Evolutionary conservation across 2,888 invertebrate species (phyloP), one percentile per base, ranked within the genome.

Genomic region (Subacronicta megacephala): DNA sequence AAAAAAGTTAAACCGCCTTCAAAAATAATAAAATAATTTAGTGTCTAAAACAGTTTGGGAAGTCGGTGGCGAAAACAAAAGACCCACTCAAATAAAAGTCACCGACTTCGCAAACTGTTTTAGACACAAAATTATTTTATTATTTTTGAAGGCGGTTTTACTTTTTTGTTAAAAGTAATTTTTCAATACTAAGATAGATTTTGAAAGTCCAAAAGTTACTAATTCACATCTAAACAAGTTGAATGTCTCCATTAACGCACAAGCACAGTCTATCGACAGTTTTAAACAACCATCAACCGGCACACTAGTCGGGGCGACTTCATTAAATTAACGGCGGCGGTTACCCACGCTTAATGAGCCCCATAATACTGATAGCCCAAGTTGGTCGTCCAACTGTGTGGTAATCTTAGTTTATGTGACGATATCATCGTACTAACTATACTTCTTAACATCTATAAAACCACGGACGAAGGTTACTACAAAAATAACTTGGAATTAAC

Each of bases 301-400:
- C 52, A 38, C 56, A 68, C 59, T 64, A 62, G 57, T 54, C 49
- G 43, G 29, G 40, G 69, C 45, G 57, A 71, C 64, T 74, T 72
- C 72, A 72, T 74, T 68, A 75, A 68, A 61, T 71, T 72, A 68
- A 71, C 72, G 68, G 31, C 33, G 23, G 54, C 54, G 50, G 62
- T 42, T 60, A 43, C 43, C 68, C 57, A 45, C 55, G 38, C 56
- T 62, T 72, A 64, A 72, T 65, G 64, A 57, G 59, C 52, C 43
- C 38, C 59, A 60, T 73, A 64, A 73, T 57, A 58, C 60, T 60
- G 72, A 62, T 63, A 61, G 60, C 55, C 49, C 52, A 72, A 72
- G 46, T 68, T 54, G 51, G 55, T 31, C 41, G 44, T 31, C 58
- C 62, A 74, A 74, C 59, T 58, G 67, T 33, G 63, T 60, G 70